These are phyloP conservation scores for Drosophila arawakana DNA, from an alignment of 1,140 invertebrate species.

Conservation along the genomic window DNA sequence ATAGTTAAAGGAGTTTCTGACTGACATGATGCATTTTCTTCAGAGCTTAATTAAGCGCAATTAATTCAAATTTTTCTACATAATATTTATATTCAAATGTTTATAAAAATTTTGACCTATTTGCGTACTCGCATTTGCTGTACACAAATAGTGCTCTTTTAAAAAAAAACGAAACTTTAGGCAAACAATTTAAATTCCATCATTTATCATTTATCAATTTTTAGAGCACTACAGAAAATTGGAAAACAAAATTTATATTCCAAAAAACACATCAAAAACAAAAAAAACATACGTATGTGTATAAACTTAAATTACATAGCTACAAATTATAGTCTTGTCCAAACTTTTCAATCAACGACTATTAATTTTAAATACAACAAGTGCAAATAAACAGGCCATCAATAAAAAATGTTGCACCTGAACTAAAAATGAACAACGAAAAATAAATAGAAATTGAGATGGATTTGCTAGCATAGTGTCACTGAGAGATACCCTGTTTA, in stretches of 20 bases:
- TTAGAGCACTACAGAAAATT: conserved; percentile 25
- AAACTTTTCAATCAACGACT: conserved; percentile 58
- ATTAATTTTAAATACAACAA: conserved; percentile 61
- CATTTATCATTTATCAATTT: conserved; percentile 52
- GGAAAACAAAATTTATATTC: conserved; percentile 24
- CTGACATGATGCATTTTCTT: too few species aligned
- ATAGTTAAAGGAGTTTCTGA: neutral
- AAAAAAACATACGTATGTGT: neutral
- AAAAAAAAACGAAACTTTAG: neutral
- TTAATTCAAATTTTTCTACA: conserved; percentile 5
- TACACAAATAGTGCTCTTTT: neutral
- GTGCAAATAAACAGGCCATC: conserved; percentile 44
- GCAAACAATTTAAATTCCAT: conserved; percentile 49
- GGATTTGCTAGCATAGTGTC: neutral
- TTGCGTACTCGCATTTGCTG: too few species aligned
- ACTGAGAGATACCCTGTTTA: conserved; percentile 1
- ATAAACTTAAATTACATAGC: neutral
- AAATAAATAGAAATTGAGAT: conserved; percentile 1
- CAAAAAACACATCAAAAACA: neutral
- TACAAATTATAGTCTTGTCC: conserved; percentile 43
- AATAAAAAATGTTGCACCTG: conserved; percentile 55
- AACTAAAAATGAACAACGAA: conserved; percentile 29
- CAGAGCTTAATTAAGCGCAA: neutral
- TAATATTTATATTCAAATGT: neutral
- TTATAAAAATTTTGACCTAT: conserved; percentile 12